phyloP scores from a whole-genome alignment of 2,888 invertebrate genomes.

The Tetragnatha montana region DNA sequence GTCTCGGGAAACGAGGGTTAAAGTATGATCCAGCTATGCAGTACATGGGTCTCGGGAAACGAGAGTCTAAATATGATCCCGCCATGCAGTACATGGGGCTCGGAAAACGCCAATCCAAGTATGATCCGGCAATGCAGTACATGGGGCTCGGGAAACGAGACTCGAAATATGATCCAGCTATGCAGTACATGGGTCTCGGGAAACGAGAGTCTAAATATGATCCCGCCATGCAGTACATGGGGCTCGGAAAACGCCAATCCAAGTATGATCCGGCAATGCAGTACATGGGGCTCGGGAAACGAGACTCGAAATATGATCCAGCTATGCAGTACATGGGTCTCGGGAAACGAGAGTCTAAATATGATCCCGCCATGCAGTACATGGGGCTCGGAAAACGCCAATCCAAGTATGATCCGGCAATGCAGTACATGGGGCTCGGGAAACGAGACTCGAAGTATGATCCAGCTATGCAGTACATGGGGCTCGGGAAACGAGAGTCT shows the following conservation, averaged over 20 bases:
- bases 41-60: slow-evolving; percentile 36
- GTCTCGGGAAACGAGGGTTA: slow-evolving; percentile 39
- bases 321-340: slow-evolving; percentile 29
- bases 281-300: slow-evolving; percentile 43
- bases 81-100: slow-evolving; percentile 28
- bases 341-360: slow-evolving; percentile 9
- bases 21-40: slow-evolving; percentile 37
- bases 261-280: slow-evolving; percentile 36
- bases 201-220: slow-evolving; percentile 34
- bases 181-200: slow-evolving; percentile 35
- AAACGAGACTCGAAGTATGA: slow-evolving; percentile 24
- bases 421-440: slow-evolving; percentile 21
- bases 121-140: slow-evolving; percentile 43
- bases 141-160: slow-evolving; percentile 51
- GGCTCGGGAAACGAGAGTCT: slow-evolving; percentile 32
- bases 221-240: slow-evolving; percentile 60
- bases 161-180: slow-evolving; percentile 9
- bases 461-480: slow-evolving; percentile 41
- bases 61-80: slow-evolving; percentile 18
- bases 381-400: slow-evolving; percentile 19
- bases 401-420: not conserved
- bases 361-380: slow-evolving; percentile 28
- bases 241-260: slow-evolving; percentile 26
- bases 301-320: slow-evolving; percentile 17
- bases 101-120: slow-evolving; percentile 26